Percentiles rank a stretch among this genome's conserved stretches.
These are phyloP conservation scores for Podarcis cretensis DNA, from an alignment of 2,113 vertebrate species.

Conservation along the genomic window DNA sequence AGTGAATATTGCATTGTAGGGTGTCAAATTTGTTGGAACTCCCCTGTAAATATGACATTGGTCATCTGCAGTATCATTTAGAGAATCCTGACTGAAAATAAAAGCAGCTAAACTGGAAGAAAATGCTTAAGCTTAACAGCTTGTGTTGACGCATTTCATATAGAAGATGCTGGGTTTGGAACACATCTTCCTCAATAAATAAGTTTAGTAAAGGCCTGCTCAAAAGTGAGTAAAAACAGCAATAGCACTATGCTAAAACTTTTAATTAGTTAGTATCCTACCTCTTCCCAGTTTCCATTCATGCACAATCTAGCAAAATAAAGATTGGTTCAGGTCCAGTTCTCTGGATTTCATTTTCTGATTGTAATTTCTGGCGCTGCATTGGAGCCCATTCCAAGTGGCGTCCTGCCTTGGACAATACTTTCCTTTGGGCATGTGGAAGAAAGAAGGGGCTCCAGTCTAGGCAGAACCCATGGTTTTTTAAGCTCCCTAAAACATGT, in stretches of 20 bases:
- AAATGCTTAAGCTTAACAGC: conserved; percentile 57
- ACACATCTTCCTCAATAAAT: conserved; percentile 43
- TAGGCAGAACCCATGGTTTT: not conserved
- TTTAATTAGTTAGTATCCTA: not conserved
- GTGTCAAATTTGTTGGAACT: conserved; percentile 61
- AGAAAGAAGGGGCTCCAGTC: not conserved
- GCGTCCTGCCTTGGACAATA: not conserved
- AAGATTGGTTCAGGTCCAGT: not conserved
- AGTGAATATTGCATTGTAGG: conserved; percentile 51
- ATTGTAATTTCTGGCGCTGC: not conserved
- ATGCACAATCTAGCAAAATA: not conserved
- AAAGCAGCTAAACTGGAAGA: conserved; percentile 59
- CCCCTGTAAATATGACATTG: conserved; percentile 62
- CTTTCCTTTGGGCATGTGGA: not conserved
- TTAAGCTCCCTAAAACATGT: not conserved
- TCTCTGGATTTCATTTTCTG: not conserved
- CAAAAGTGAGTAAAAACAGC: not conserved
- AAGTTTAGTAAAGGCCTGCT: not conserved
- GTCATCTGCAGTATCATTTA: conserved; percentile 58
- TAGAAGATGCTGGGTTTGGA: conserved; percentile 61
- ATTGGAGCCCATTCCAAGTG: not conserved
- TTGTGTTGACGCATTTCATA: conserved; percentile 62
- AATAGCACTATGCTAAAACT: not conserved
- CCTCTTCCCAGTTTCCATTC: not conserved
- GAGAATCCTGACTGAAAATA: conserved; percentile 51